These are phyloP conservation scores for Anhinga rufa DNA, from an alignment of 2,113 vertebrate genomes.

Conservation along the genomic window DNA sequence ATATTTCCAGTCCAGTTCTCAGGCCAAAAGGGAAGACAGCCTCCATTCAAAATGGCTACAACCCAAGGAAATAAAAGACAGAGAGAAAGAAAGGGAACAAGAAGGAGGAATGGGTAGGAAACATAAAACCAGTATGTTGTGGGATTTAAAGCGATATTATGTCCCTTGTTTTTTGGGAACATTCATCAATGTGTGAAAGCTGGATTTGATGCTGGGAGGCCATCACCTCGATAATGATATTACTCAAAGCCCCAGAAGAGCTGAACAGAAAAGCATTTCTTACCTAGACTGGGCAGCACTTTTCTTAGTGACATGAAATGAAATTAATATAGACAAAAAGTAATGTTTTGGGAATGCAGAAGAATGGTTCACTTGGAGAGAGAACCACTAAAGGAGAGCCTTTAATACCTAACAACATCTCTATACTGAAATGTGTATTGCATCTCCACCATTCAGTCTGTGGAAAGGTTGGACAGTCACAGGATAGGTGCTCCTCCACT, in stretches of 20 bases:
- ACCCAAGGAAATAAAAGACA: slow-evolving; percentile 35
- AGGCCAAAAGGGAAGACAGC: slow-evolving; percentile 29
- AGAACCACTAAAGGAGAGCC: not conserved
- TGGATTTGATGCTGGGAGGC: not conserved
- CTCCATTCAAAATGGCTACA: slow-evolving; percentile 53
- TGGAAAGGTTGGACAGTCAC: not conserved
- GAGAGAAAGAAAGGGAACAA: slow-evolving; percentile 10
- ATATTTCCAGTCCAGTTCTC: slow-evolving; percentile 30
- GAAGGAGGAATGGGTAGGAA: not conserved
- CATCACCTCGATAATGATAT: not conserved
- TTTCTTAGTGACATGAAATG: not conserved
- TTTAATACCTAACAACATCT: not conserved
- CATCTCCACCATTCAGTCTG: not conserved
- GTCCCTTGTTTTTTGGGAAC: not conserved
- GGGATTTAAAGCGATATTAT: slow-evolving; percentile 23
- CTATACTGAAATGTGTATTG: not conserved
- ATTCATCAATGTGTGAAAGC: not conserved
- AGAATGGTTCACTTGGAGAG: not conserved
- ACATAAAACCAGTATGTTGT: slow-evolving; percentile 4
- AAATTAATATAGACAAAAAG: not conserved
- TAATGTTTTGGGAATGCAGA: not conserved
- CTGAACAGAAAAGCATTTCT: not conserved
- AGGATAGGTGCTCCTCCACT: not conserved
- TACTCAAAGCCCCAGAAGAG: not conserved
- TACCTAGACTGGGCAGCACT: not conserved